Percentiles rank a stretch among this genome's conserved stretches.
Conservation (phyloP, 2,888 invertebrate genomes). For the Drosophila neotestacea region DNA sequence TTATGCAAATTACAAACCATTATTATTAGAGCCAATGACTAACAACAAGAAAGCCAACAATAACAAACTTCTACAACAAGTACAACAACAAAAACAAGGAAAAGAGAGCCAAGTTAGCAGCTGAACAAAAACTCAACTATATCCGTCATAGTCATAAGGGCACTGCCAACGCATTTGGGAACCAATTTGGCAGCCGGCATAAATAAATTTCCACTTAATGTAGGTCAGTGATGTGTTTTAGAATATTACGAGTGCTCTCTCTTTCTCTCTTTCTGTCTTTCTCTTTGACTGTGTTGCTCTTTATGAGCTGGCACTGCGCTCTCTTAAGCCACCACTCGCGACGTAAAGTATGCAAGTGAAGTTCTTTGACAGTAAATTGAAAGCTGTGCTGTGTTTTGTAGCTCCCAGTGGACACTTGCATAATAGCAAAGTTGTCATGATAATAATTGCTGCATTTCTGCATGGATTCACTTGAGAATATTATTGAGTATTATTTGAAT, state of each 20-base stretch:
- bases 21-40: conserved; percentile 74
- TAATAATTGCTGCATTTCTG: conserved; percentile 42
- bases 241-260: conserved; percentile 15
- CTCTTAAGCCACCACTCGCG: conserved; percentile 50
- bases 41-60: conserved; percentile 39
- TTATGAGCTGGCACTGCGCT: conserved; percentile 1
- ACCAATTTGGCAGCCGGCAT: conserved; percentile 81
- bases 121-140: conserved; percentile 47
- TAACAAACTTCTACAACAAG: conserved; percentile 23
- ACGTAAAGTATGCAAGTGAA: conserved; percentile 38
- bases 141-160: conserved; percentile 70
- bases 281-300: conserved; percentile 34
- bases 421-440: conserved; percentile 44
- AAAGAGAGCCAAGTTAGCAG: conserved; percentile 29
- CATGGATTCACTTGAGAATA: conserved; percentile 17
- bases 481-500: not conserved
- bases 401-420: conserved; percentile 47
- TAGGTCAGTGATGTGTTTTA: conserved; percentile 75
- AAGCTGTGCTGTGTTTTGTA: conserved; percentile 20
- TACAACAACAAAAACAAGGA: conserved; percentile 20
- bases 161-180: conserved; percentile 60
- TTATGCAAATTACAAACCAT: conserved; percentile 78
- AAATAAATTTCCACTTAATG: conserved; percentile 80
- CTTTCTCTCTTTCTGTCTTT: conserved; percentile 10
- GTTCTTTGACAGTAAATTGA: conserved; percentile 43